phyloP scores from a whole-genome alignment of 2,888 invertebrate genomes.

The Lottia scabra region DNA sequence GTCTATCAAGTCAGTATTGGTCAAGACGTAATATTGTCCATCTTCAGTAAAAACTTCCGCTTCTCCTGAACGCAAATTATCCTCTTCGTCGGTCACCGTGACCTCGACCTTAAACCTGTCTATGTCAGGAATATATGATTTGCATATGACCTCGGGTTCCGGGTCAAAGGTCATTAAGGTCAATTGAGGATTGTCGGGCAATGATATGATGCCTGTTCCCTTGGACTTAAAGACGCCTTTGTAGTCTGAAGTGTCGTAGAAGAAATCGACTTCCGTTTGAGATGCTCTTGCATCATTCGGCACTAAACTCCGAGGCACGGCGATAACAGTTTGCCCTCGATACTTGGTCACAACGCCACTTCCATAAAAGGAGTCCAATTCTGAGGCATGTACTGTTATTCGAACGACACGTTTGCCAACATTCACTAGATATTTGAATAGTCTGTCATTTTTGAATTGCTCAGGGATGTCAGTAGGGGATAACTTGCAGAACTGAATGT shows the following conservation, averaged over 20 bases:
- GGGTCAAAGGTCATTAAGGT: background rate
- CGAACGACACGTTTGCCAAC: background rate
- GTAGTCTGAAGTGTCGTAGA: background rate
- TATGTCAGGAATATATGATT: background rate
- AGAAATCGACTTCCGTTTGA: background rate
- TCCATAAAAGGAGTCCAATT: background rate
- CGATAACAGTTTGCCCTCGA: background rate
- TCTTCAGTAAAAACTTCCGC: background rate
- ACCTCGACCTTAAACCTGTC: background rate
- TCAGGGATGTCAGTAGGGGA: background rate
- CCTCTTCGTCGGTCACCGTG: background rate
- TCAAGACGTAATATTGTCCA: background rate
- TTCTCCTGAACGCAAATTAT: background rate
- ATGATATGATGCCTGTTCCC: background rate
- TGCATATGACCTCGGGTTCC: background rate
- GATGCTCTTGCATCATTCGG: background rate
- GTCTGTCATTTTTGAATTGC: background rate
- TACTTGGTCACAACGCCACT: background rate
- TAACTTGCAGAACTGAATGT: background rate
- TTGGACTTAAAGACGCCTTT: background rate
- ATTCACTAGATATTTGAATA: background rate
- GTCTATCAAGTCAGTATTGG: background rate
- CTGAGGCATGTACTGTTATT: background rate
- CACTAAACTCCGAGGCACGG: background rate
- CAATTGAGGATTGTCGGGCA: background rate